Base-by-base conservation (phyloP, 2,888 invertebrate species). In the Perithous albicinctus region DNA sequence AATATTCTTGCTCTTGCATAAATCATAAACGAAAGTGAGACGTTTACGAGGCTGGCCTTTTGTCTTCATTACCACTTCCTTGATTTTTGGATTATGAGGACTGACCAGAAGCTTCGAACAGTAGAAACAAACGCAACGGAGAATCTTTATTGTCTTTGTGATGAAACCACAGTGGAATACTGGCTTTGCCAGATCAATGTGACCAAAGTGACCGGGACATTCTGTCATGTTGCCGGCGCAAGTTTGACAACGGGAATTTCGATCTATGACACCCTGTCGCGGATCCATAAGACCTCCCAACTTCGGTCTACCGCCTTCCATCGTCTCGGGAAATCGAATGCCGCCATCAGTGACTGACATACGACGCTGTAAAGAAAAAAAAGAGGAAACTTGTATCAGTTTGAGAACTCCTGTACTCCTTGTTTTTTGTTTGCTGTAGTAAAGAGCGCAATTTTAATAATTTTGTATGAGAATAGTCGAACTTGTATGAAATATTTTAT, bases 131-230 rank as follows among this genome's bases (percentile, higher is more conserved):
- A 99, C 99, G 93, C 99, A 99, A 93, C 99, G 95, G n/a, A 99
- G 93, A 80, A 99, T 96, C 94, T 99, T 99, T 85, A 99, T 98
- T 0, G 97, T 97, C 94, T 99, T 99, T 41, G 98, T 98, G 69
- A 99, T 95, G 90, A 99, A 99, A 43, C 99, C 99, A 91, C 99
- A 97, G 92, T 99, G 99, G 93, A 98, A 99, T 0, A 99, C 99
- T 20, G 99, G 99, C 93, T 99, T 99, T 0, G 99, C 97, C 86
- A 99, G 94, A 93, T 99, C 99, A 89, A 99, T 97, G 93, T 99
- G 99, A 2, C 99, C 99, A 94, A 99, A 99, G 93, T 99, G 99
- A 1, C 99, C 99, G 1, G 99, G 99, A 92, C 99, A 99, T 93
- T 99, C 99, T 0, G 98, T 97, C 97, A 99, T 98, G 91, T 98